Conservation (phyloP, 23 tunicate species). For the Clavelina lepadiformis region DNA sequence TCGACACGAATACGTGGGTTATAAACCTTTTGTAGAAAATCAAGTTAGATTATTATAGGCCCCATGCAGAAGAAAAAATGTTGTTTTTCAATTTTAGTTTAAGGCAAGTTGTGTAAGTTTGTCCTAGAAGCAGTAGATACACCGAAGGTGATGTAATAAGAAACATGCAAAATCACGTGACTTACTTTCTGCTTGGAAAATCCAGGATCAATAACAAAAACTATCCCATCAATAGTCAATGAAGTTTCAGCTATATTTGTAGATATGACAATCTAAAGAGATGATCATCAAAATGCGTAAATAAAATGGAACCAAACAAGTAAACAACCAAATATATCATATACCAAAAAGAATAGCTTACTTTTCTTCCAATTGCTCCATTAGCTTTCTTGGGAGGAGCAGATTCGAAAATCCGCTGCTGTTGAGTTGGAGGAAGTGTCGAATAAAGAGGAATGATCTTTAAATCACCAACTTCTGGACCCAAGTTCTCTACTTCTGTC, state of each 20-base stretch:
- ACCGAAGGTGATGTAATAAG: too few species aligned
- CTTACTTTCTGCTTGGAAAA: slow-evolving; percentile 93
- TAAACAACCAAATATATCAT: neutral
- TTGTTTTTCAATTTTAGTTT: too few species aligned
- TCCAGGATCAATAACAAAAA: slow-evolving; percentile 97
- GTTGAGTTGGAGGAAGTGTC: slow-evolving; percentile 86
- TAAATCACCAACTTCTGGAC: slow-evolving; percentile 83
- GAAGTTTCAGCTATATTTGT: slow-evolving; percentile 98
- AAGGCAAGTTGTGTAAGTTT: too few species aligned
- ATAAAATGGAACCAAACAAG: neutral
- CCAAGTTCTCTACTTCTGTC: slow-evolving; percentile 82
- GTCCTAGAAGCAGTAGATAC: too few species aligned
- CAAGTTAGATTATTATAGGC: too few species aligned
- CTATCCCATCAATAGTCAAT: slow-evolving; percentile 95
- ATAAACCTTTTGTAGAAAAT: slow-evolving; percentile 46
- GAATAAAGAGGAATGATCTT: slow-evolving; percentile 94
- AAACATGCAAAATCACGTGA: too few species aligned
- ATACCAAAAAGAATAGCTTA: neutral
- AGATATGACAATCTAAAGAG: slow-evolving; percentile 62
- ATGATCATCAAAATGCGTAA: neutral
- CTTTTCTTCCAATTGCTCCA: slow-evolving; percentile 93
- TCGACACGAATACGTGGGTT: slow-evolving; percentile 97
- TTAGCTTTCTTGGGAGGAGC: slow-evolving; percentile 86
- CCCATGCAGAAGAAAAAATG: too few species aligned
- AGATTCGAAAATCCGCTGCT: slow-evolving; percentile 80